Base-by-base conservation (phyloP, 2,888 invertebrate species). In the Orthosia gracilis region DNA sequence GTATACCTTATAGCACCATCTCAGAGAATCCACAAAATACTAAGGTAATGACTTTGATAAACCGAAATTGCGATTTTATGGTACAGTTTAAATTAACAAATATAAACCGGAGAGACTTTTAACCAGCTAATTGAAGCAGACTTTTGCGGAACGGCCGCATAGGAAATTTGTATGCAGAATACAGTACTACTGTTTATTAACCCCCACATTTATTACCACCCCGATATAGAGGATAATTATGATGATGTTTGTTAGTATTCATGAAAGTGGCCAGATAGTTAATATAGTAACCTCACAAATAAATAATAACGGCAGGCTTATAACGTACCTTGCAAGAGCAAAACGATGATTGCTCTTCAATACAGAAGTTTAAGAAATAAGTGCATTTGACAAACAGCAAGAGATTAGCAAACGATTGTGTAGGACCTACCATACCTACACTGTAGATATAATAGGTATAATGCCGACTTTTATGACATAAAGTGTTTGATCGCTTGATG, bases 141-240 rank as follows among this genome's bases (percentile, higher is more conserved):
- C 47, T 70, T 61, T 73, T 69, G 52, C 23, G 62, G n/a, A 69
- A 59, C 61, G 49, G 45, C 40, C 69, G 72, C 73, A 83, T 76
- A 70, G 55, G 58, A 75, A 80, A 78, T 67, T 80, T 83, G 66
- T 78, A 76, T 63, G 70, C 68, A 82, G 70, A 77, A 85, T 81
- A 82, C 81, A 85, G 80, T 75, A 79, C 71, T 69, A 68, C 62
- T 63, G 52, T 67, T 74, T 69, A 82, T 78, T 58, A 66, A 26
- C 57, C 58, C 21, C 12, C 55, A 64, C 63, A 47, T 70, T 70
- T 62, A 81, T 65, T 81, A 57, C 57, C 40, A 55, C 59, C 45
- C 50, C 23, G 49, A 47, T 54, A 67, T 11, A 57, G 21, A 47
- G 26, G 52, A 65, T 73, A 65, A 73, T 66, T 50, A 50, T 47